A percentile compares a stretch with the other conserved stretches of the same genome.
phyloP scores from a whole-genome alignment of 1,140 invertebrate genomes.

The Musca vetustissima region DNA sequence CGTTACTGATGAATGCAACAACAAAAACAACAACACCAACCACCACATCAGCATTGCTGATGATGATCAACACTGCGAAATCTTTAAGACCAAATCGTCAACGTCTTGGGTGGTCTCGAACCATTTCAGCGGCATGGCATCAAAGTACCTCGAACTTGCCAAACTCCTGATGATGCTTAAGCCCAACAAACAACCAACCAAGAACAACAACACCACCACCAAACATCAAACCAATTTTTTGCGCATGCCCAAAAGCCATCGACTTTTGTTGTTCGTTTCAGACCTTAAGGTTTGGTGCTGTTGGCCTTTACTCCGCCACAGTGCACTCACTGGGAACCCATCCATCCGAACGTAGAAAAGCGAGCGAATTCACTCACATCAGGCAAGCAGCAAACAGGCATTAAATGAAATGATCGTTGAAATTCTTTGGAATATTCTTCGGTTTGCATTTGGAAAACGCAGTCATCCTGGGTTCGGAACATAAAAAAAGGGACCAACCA shows the following conservation, averaged over 20 bases:
- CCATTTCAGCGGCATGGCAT: conserved; percentile 52
- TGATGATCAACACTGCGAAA: conserved; percentile 22
- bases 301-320: background rate
- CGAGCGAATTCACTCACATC: background rate
- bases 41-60: background rate
- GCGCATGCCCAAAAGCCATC: too few relatives aligned
- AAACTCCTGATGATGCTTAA: conserved; percentile 4
- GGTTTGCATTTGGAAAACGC: too few relatives aligned
- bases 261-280: background rate
- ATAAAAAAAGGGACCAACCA: conserved; percentile 31
- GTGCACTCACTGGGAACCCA: conserved; percentile 1
- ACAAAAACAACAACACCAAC: background rate
- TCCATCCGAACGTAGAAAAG: background rate
- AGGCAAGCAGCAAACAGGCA: too few relatives aligned
- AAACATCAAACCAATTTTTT: conserved; percentile 5
- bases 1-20: background rate
- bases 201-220: conserved; percentile 12
- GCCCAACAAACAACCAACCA: conserved; percentile 2
- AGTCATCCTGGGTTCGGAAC: background rate
- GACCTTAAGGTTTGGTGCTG: background rate
- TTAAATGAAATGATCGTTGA: conserved; percentile 20
- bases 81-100: conserved; percentile 24
- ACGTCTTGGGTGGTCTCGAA: conserved; percentile 55
- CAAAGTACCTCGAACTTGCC: conserved; percentile 49
- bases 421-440: conserved; percentile 10